phyloP scores from a whole-genome alignment of 2,888 invertebrate species.

The Odontocolon sp. region DNA sequence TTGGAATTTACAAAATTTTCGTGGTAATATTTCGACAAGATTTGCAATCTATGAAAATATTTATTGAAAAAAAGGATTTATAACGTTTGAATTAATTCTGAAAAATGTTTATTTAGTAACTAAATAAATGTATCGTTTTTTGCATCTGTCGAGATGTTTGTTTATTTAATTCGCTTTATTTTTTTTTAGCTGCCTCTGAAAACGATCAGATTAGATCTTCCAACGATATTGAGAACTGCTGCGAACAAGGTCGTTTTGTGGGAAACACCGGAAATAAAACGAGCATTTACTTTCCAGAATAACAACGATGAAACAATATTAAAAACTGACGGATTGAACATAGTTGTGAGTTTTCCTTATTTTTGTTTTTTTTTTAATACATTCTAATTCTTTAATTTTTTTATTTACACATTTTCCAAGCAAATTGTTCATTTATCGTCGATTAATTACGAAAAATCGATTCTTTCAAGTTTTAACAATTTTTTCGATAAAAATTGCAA shows the following conservation, averaged over 20 bases:
- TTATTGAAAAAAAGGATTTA: too few relatives aligned
- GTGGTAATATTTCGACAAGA: too few relatives aligned
- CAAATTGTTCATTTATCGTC: too few relatives aligned
- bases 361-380: background rate
- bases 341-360: slow-evolving; percentile 82
- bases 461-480: too few relatives aligned
- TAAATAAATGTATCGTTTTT: too few relatives aligned
- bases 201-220: slow-evolving; percentile 88
- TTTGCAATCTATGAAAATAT: too few relatives aligned
- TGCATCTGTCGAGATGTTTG: too few relatives aligned
- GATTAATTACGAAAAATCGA: too few relatives aligned
- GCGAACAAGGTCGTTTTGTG: slow-evolving; percentile 89
- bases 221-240: slow-evolving; percentile 87
- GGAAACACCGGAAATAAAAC: slow-evolving; percentile 90
- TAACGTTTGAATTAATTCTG: too few relatives aligned
- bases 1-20: too few relatives aligned
- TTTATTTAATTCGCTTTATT: slow-evolving; percentile 60
- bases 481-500: background rate
- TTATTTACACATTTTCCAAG: too few relatives aligned
- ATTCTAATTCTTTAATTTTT: background rate
- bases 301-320: slow-evolving; percentile 85
- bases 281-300: slow-evolving; percentile 91
- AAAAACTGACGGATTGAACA: slow-evolving; percentile 98
- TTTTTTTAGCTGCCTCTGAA: slow-evolving; percentile 83
- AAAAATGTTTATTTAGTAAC: too few relatives aligned